A percentile compares a stretch with the other conserved stretches of the same genome.
phyloP scores from a whole-genome alignment of 2,888 invertebrate species.

The Desoria tigrina region DNA sequence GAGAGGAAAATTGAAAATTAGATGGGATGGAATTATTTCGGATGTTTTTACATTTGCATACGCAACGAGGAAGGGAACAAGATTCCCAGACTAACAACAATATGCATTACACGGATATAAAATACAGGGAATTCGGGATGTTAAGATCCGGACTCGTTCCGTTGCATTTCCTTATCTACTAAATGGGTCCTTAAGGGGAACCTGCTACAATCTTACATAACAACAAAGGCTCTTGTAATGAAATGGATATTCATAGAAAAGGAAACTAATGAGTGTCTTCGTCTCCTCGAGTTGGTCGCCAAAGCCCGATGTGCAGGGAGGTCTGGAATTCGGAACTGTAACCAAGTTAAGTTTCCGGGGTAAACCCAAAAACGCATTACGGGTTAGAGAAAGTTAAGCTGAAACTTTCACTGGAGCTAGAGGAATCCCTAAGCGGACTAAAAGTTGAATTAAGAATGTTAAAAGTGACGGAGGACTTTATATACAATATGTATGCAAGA shows the following conservation, averaged over 20 bases:
- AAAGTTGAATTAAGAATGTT: constrained; percentile 18
- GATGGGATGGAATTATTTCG: neutral
- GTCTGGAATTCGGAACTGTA: neutral
- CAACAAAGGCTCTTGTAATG: neutral
- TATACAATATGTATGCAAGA: too few species aligned
- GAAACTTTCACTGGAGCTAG: neutral
- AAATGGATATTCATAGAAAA: neutral
- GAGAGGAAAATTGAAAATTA: constrained; percentile 17
- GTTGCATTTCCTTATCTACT: too few species aligned
- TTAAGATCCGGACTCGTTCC: too few species aligned
- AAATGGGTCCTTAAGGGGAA: too few species aligned
- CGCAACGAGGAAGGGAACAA: neutral
- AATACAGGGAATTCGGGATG: too few species aligned
- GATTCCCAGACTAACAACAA: too few species aligned
- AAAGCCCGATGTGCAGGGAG: too few species aligned
- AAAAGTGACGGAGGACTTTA: neutral
- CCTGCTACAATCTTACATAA: neutral
- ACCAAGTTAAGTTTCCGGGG: constrained; percentile 6
- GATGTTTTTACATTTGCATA: constrained; percentile 6
- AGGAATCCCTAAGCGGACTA: constrained; percentile 7
- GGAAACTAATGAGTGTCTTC: constrained; percentile 12
- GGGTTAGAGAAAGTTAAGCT: constrained; percentile 11
- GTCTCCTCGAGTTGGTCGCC: neutral
- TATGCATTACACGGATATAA: too few species aligned
- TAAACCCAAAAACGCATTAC: constrained; percentile 18